Evolutionary conservation across 2,888 invertebrate species (phyloP), one percentile per base, ranked within the genome.

Genomic region (Hydrotaea diabolus): DNA sequence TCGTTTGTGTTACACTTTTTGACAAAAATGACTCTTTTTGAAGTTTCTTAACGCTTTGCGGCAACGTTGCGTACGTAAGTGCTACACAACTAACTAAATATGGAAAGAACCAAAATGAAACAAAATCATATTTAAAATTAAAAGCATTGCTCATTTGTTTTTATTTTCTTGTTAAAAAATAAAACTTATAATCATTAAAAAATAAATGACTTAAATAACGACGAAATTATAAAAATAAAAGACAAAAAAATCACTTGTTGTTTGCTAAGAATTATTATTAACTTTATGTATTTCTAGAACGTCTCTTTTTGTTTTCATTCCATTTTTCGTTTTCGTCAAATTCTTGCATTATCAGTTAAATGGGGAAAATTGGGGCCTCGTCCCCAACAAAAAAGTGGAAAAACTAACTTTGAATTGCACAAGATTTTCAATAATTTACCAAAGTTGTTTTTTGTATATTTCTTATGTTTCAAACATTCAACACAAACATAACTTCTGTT

Each of bases 241-340:
- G 55, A 36, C 59, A 76, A n/a, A 83, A 73, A 80, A 82, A 66
- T 80, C 81, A 84, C 78, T 84, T 81, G 64, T 21, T 73, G 43
- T 23, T 69, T 59, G 71, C 17, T 72, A 76, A 77, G 21, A 39
- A 66, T 21, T 77, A n/a, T 39, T 57, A 59, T n/a, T n/a, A n/a
- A n/a, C 13, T 36, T 73, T 80, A 80, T 77, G 13, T 39, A 31
- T 39, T 39, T 39, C 2, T 80, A 80, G 46, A 17, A 59, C 39
- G n/a, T 49, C 49, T 49, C 49, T 53, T 13, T 9, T 73, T 23
- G 31, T 31, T 31, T 31, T 31, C n/a, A n/a, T 31, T 31, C 31
- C 31, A 31, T 31, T 7, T 4, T 66, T 73, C 36, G 21, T 75
- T 43, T 5, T 1, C 26, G 13, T 57, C 43, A 57, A 23, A 59